Evolutionary conservation across 2,797 vertebrate genomes (phyloP), one percentile per base, ranked within the genome.

Genomic region (Myotis pilosus): DNA sequence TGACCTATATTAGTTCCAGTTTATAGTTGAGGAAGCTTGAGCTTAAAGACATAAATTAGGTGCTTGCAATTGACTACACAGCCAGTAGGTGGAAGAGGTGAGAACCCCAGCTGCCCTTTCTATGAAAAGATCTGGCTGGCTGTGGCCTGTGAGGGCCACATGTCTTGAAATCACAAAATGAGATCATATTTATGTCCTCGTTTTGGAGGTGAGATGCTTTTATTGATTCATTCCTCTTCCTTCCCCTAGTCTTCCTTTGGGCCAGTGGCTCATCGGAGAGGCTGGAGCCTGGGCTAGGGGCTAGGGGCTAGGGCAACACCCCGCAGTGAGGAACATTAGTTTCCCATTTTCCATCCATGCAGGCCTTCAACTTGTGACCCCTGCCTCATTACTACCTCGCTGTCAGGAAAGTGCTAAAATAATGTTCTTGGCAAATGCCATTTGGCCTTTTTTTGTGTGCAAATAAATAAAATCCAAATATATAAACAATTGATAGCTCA

Each of bases 391-490:
- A 28, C n/a, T 51, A 10, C 51, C 64, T n/a, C 53, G n/a, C 66
- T 91, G 76, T 12, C 60, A 87, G 57, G 62, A 68, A 81, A 62
- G 64, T 60, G 76, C 72, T 81, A 16, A 23, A 23, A 8, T 51
- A 44, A 62, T 87, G 71, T 81, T 91, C 92, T 94, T 71, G 41
- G 75, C 22, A 68, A 94, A 75, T 88, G 82, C 74, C 71, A 6
- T 90, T 85, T 82, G 55, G 38, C 85, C 72, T 87, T 82, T 81
- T 53, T 57, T 47, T 55, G 19, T 95, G 47, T 89, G 47, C 72
- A 78, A 78, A 83, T 95, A 81, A 95, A 55, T 91, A 62, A 89
- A 82, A 84, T 93, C 55, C 25, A 57, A 85, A 91, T 78, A 84
- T 72, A 36, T 47, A 87, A 94, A 69, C 86, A 78, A 64, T 17